Evolutionary conservation across 2,113 vertebrate species (phyloP).

Genomic region (Pterocles orientalis): DNA sequence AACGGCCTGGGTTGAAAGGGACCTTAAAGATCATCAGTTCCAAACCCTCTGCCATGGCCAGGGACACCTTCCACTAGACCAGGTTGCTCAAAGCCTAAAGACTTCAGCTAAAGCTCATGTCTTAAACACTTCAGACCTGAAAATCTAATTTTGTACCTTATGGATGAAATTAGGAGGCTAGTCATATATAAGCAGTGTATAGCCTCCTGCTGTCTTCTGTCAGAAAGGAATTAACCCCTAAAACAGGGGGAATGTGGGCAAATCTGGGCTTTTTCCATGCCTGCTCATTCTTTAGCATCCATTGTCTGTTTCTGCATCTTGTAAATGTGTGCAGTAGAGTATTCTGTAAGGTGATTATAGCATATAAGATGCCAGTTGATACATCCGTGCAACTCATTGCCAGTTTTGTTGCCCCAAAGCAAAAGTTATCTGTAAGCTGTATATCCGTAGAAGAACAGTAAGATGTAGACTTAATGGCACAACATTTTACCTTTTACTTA

Average conservation of each 20-base stretch:
- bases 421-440: neutral
- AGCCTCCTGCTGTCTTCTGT: neutral
- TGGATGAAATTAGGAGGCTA: neutral
- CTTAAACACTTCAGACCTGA: neutral
- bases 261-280: fast-evolving
- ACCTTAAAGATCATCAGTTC: no score
- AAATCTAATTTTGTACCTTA: neutral
- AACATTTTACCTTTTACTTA: neutral
- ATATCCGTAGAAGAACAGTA: neutral
- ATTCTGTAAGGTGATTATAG: neutral
- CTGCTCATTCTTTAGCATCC: neutral
- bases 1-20: no score
- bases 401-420: neutral
- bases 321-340: neutral
- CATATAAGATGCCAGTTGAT: neutral
- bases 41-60: no score
- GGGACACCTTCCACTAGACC: no score
- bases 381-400: fast-evolving
- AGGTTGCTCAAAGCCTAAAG: no score
- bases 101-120: no score
- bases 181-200: neutral
- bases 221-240: neutral
- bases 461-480: neutral
- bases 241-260: neutral
- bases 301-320: fast-evolving